Conservation (phyloP, 2,113 vertebrate genomes). For the Tapirus terrestris region DNA sequence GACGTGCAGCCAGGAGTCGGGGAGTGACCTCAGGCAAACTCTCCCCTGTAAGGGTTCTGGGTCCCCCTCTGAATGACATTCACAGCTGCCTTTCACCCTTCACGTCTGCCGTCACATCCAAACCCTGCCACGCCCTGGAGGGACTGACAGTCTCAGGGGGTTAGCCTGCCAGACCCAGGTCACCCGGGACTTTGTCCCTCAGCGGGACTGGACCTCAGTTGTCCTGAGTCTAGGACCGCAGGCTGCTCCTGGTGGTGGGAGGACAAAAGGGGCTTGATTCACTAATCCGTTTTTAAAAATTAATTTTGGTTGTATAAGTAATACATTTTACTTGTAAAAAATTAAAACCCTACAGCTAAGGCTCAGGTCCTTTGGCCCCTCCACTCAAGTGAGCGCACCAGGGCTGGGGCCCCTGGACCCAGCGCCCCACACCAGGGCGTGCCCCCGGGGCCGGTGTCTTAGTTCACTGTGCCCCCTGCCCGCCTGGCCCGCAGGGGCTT, state of each 20-base stretch:
- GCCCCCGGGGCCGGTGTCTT: neutral
- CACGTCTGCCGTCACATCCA: neutral
- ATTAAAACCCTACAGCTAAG: neutral
- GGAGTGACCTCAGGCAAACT: neutral
- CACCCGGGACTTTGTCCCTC: neutral
- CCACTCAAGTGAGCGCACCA: rapidly evolving
- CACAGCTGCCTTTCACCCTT: rapidly evolving
- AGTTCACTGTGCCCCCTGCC: rapidly evolving
- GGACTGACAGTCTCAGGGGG: neutral
- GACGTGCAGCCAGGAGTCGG: rapidly evolving
- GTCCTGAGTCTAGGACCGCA: neutral
- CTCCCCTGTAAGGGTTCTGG: neutral
- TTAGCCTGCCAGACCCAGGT: neutral
- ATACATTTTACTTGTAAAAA: neutral
- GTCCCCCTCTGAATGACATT: neutral
- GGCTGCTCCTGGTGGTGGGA: neutral
- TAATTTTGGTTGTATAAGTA: neutral
- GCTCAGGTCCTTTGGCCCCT: neutral
- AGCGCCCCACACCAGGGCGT: rapidly evolving
- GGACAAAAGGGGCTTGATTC: neutral
- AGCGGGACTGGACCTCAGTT: neutral
- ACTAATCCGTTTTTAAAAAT: neutral
- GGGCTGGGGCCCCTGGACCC: neutral
- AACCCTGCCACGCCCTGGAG: neutral
- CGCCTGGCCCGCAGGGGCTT: rapidly evolving